phyloP scores from a whole-genome alignment of 2,888 invertebrate genomes.

The Tipula unca region DNA sequence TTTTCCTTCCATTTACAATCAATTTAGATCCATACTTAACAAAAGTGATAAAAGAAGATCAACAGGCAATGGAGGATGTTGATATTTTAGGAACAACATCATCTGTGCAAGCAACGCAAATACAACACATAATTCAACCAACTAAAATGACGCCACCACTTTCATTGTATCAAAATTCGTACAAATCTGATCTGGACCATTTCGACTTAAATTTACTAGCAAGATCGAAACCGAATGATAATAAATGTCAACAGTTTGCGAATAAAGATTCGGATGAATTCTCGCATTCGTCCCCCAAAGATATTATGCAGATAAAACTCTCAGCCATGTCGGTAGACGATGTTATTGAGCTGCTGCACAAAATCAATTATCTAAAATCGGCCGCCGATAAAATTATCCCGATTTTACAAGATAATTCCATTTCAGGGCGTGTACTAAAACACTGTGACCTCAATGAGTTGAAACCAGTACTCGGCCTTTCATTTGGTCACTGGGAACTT shows the following conservation, averaged over 20 bases:
- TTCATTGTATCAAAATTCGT: no score
- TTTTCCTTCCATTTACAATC: constrained; percentile 95
- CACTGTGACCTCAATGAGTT: constrained; percentile 82
- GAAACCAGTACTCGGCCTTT: constrained; percentile 72
- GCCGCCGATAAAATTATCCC: constrained; percentile 44
- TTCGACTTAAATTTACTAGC: not conserved
- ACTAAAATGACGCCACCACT: not conserved
- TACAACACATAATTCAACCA: not conserved
- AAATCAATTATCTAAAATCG: constrained; percentile 60
- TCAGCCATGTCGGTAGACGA: constrained; percentile 63
- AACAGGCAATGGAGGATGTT: constrained; percentile 56
- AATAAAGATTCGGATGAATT: not conserved
- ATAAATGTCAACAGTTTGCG: not conserved
- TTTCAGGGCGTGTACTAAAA: constrained; percentile 78
- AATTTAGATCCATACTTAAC: constrained; percentile 96
- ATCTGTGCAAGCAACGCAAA: not conserved
- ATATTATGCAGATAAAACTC: constrained; percentile 59
- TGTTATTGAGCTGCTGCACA: constrained; percentile 61
- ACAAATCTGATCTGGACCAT: no score
- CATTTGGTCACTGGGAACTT: constrained; percentile 95
- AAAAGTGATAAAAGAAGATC: constrained; percentile 86
- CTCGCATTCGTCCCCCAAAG: constrained; percentile 33
- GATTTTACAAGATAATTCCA: constrained; percentile 67
- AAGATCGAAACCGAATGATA: not conserved
- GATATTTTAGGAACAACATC: constrained; percentile 31